Evolutionary conservation across 2,888 invertebrate species (phyloP).

Genomic region (Camptogramma bilineatum): DNA sequence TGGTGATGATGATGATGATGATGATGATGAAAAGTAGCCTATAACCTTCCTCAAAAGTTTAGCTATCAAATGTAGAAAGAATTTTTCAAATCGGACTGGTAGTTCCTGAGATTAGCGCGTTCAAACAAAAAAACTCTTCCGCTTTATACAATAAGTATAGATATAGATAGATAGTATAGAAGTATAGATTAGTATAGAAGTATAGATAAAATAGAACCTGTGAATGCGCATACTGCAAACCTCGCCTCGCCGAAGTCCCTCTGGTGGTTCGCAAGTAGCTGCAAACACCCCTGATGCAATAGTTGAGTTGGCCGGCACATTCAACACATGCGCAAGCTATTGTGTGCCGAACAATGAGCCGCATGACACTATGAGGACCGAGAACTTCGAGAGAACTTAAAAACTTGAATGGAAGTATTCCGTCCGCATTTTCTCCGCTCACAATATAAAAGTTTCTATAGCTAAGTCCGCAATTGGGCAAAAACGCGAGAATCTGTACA

Average conservation of each 20-base stretch:
- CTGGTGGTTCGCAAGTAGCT: slow-evolving; percentile 36
- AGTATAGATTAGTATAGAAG: no score
- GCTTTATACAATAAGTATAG: no score
- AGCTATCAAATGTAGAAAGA: no score
- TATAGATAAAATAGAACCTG: not conserved
- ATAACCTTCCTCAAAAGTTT: no score
- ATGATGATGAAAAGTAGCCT: no score
- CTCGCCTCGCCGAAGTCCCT: slow-evolving; percentile 33
- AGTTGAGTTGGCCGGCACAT: slow-evolving; percentile 65
- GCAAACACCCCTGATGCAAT: slow-evolving; percentile 52
- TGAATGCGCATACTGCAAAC: not conserved
- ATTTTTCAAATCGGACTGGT: no score
- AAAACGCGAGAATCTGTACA: no score
- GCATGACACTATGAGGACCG: slow-evolving; percentile 69
- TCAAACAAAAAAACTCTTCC: no score
- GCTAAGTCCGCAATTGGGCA: slow-evolving; percentile 64
- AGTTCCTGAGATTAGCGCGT: no score
- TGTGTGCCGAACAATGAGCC: slow-evolving; percentile 75
- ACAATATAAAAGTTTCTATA: slow-evolving; percentile 47
- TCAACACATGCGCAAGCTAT: slow-evolving; percentile 72
- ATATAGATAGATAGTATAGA: no score
- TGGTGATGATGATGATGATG: no score
- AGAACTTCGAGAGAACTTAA: slow-evolving; percentile 76
- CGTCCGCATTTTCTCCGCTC: slow-evolving; percentile 59
- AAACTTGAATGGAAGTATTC: slow-evolving; percentile 76